These are phyloP conservation scores for Melitaea athalia DNA, from an alignment of 2,888 invertebrate species.

Conservation along the genomic window DNA sequence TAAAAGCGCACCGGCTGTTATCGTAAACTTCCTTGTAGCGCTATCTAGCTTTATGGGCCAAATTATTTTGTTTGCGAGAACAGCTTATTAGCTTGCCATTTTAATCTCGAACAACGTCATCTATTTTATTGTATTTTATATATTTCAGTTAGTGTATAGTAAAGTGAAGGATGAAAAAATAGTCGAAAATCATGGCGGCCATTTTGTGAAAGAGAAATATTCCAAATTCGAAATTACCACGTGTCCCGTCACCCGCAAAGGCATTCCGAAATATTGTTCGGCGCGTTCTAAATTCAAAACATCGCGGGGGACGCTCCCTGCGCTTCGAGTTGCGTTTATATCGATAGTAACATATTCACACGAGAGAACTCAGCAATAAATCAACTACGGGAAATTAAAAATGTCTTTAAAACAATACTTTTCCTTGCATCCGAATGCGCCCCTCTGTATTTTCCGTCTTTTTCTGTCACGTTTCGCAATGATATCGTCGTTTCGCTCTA, in stretches of 20 bases:
- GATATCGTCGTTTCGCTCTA: conserved; percentile 18
- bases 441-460: conserved; percentile 43
- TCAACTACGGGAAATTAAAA: conserved; percentile 83
- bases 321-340: conserved; percentile 59
- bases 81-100: conserved; percentile 9
- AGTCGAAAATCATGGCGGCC: conserved; percentile 8
- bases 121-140: not conserved
- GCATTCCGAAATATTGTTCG: conserved; percentile 69
- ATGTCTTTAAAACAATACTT: conserved; percentile 80
- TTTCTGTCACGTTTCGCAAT: conserved; percentile 32
- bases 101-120: not conserved
- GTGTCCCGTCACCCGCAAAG: conserved; percentile 71
- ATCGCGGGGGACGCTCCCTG: conserved; percentile 68
- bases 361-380: conserved; percentile 67
- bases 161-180: conserved; percentile 14
- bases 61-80: conserved; percentile 28
- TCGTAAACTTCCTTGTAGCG: conserved; percentile 46
- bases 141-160: conserved; percentile 9
- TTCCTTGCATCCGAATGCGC: conserved; percentile 57
- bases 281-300: conserved; percentile 75
- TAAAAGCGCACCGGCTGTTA: conserved; percentile 60
- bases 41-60: conserved; percentile 41
- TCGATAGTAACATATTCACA: conserved; percentile 59
- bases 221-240: conserved; percentile 47
- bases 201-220: conserved; percentile 22